Conservation (phyloP, 2,113 vertebrate species). For the Leptosomus discolor region DNA sequence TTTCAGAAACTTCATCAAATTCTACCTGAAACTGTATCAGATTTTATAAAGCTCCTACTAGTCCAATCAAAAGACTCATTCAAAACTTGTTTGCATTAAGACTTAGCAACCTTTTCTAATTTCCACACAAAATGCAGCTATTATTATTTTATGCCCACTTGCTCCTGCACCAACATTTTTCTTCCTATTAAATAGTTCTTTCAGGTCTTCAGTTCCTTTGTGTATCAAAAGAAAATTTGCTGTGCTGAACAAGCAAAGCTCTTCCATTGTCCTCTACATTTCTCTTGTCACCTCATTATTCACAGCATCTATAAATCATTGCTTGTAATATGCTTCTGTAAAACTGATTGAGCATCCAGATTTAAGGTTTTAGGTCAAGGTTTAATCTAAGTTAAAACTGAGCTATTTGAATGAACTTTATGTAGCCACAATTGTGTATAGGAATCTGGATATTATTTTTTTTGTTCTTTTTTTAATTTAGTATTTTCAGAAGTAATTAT, state of each 20-base stretch:
- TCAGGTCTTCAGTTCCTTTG: conserved; percentile 20
- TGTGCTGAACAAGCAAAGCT: conserved; percentile 19
- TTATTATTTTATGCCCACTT: background rate
- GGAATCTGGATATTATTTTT: background rate
- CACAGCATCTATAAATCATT: conserved; percentile 36
- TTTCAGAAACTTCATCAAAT: background rate
- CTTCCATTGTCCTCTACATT: background rate
- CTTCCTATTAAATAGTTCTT: conserved; percentile 19
- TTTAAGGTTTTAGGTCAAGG: conserved; percentile 13
- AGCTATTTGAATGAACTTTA: background rate
- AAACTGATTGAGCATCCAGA: background rate
- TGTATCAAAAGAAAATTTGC: conserved; percentile 13
- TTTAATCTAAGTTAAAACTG: background rate
- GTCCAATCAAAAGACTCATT: background rate
- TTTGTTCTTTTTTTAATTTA: background rate
- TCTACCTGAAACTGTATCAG: background rate
- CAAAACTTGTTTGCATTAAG: background rate
- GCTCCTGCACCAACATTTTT: conserved; percentile 1
- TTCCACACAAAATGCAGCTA: background rate
- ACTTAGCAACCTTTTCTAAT: background rate
- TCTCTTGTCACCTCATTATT: conserved; percentile 41
- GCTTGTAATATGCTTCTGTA: background rate
- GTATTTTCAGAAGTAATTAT: background rate
- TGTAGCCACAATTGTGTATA: background rate
- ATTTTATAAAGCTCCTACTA: background rate